Conservation (phyloP, 2,797 vertebrate genomes). For the Artibeus lituratus region DNA sequence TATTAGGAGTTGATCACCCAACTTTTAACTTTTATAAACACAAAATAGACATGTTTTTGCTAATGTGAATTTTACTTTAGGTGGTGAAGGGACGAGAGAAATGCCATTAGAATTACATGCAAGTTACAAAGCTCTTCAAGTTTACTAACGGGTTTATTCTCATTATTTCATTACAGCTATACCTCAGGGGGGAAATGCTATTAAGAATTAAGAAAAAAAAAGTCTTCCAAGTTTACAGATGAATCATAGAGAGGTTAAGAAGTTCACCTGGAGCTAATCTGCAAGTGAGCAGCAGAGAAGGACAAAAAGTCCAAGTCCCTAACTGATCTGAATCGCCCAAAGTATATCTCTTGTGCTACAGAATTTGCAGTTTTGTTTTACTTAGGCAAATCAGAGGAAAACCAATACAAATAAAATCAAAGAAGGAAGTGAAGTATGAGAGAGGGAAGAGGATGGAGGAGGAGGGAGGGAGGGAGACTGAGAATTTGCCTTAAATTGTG, state of each 20-base stretch:
- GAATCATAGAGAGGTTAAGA: not conserved
- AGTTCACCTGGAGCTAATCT: conserved; percentile 6
- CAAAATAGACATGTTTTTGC: conserved; percentile 25
- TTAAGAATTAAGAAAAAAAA: conserved; percentile 10
- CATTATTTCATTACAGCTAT: conserved; percentile 59
- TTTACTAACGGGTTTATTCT: conserved; percentile 57
- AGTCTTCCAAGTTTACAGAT: conserved; percentile 34
- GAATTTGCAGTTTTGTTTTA: conserved; percentile 29
- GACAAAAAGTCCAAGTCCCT: not conserved
- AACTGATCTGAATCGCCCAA: not conserved
- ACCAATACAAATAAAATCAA: not conserved
- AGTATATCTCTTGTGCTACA: conserved; percentile 2
- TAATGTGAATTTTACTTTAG: conserved; percentile 56
- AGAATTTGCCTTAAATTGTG: conserved; percentile 16
- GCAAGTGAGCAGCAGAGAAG: not conserved
- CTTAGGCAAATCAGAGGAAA: conserved; percentile 40
- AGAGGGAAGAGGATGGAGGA: not conserved
- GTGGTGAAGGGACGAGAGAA: conserved; percentile 55
- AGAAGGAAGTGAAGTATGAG: not conserved
- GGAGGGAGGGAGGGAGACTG: not conserved
- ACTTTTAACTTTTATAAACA: conserved; percentile 65
- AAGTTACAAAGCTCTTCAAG: conserved; percentile 41
- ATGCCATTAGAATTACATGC: conserved; percentile 26
- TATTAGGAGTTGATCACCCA: conserved; percentile 49
- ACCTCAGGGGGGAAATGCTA: conserved; percentile 24